Percentiles rank a stretch among this genome's conserved stretches.
Evolutionary conservation across 2,888 invertebrate species (phyloP).

Genomic region (Serrognathus titanus): DNA sequence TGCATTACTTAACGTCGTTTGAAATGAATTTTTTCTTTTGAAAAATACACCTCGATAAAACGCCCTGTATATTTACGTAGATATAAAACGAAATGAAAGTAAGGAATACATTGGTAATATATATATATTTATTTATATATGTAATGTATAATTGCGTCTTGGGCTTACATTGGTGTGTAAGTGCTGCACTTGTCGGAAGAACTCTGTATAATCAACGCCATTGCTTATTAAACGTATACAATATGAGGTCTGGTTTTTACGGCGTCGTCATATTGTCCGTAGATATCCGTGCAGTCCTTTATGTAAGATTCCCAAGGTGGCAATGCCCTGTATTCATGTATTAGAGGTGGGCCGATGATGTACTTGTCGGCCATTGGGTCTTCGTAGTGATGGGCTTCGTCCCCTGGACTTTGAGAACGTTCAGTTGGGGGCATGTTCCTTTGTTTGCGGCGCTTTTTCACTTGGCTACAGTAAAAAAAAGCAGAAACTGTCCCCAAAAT

Average conservation of each 20-base stretch:
- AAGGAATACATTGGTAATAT: slow-evolving; percentile 5
- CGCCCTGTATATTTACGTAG: neutral
- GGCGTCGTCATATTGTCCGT: slow-evolving; percentile 46
- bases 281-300: slow-evolving; percentile 38
- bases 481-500: slow-evolving; percentile 37
- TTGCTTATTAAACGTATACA: slow-evolving; percentile 52
- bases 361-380: slow-evolving; percentile 39
- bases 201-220: slow-evolving; percentile 7
- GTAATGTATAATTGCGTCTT: slow-evolving; percentile 2
- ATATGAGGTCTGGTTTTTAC: slow-evolving; percentile 48
- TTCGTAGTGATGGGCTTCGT: slow-evolving; percentile 32
- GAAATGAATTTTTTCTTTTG: no score
- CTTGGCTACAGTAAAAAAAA: slow-evolving; percentile 41
- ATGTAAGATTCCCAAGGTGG: slow-evolving; percentile 45
- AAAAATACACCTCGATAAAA: neutral
- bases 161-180: slow-evolving; percentile 12
- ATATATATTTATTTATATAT: slow-evolving; percentile 5
- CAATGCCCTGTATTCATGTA: slow-evolving; percentile 43
- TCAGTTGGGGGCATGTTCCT: slow-evolving; percentile 16
- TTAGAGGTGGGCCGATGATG: slow-evolving; percentile 38
- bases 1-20: no score
- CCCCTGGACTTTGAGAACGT: slow-evolving; percentile 22
- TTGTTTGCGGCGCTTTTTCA: slow-evolving; percentile 33
- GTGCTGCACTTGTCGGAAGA: slow-evolving; percentile 15
- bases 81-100: neutral